A percentile compares a stretch with the other conserved stretches of the same genome.
Evolutionary conservation across 2,113 vertebrate species (phyloP).

Genomic region (Thermophis baileyi): DNA sequence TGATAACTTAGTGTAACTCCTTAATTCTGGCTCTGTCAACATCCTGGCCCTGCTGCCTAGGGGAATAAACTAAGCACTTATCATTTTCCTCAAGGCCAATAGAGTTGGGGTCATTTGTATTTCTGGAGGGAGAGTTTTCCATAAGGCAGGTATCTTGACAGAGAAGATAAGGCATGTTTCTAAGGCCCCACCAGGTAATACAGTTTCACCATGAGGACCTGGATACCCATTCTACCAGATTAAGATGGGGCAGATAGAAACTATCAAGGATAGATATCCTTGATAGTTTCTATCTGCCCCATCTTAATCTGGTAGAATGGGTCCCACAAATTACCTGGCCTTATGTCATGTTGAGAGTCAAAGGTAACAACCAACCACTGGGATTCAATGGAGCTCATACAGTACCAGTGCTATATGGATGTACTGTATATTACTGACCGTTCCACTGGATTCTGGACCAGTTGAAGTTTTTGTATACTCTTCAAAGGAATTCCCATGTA

Average conservation of each 20-base stretch:
- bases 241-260: not conserved
- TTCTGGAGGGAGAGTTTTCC: not conserved
- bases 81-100: not conserved
- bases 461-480: not conserved
- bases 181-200: not conserved
- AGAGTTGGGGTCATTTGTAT: not conserved
- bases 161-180: not conserved
- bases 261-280: too few species aligned
- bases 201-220: not conserved
- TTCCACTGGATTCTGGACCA: not conserved
- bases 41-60: not conserved
- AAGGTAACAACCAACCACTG: not conserved
- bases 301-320: too few species aligned
- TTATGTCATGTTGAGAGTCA: not conserved
- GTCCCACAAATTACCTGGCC: not conserved
- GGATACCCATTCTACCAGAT: not conserved
- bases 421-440: not conserved
- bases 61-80: not conserved
- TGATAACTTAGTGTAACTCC: not conserved
- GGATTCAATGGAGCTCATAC: not conserved
- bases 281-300: too few species aligned
- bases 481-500: not conserved
- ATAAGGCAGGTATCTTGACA: not conserved
- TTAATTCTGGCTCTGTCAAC: not conserved
- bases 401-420: not conserved